Evolutionary conservation across 2,888 invertebrate species (phyloP).

Genomic region (Acleris holmiana): DNA sequence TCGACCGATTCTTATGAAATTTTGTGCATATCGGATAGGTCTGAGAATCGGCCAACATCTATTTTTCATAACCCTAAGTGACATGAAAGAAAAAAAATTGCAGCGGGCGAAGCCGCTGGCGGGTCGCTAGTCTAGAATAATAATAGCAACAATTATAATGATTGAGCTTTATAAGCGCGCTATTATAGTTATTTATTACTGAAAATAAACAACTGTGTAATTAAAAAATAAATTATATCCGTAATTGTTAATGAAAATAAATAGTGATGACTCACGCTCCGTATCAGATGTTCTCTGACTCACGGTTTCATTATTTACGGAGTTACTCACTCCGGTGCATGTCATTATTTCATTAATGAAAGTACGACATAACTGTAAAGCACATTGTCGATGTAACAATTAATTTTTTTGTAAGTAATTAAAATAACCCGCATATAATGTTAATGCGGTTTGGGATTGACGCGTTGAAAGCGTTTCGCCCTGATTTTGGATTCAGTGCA

Average conservation of each 20-base stretch:
- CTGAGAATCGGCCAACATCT: too few relatives aligned
- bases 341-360: slow-evolving; percentile 35
- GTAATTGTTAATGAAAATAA: slow-evolving; percentile 30
- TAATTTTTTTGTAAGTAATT: slow-evolving; percentile 18
- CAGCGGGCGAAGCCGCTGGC: too few relatives aligned
- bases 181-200: neutral
- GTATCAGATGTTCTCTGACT: slow-evolving; percentile 25
- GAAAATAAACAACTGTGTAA: slow-evolving; percentile 14
- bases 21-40: too few relatives aligned
- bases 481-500: neutral
- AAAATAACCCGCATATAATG: slow-evolving; percentile 14
- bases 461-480: neutral
- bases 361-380: slow-evolving; percentile 20
- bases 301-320: slow-evolving; percentile 26
- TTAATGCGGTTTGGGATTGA: slow-evolving; percentile 12
- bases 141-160: too few relatives aligned
- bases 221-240: slow-evolving; percentile 11
- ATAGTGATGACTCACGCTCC: slow-evolving; percentile 25
- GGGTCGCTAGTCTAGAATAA: too few relatives aligned
- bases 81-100: too few relatives aligned
- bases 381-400: slow-evolving; percentile 29
- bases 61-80: too few relatives aligned
- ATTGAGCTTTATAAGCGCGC: too few relatives aligned
- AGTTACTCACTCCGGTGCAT: slow-evolving; percentile 29
- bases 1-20: too few relatives aligned